These are phyloP conservation scores for Notospermus geniculatus DNA, from an alignment of 1,140 invertebrate genomes.

Conservation along the genomic window DNA sequence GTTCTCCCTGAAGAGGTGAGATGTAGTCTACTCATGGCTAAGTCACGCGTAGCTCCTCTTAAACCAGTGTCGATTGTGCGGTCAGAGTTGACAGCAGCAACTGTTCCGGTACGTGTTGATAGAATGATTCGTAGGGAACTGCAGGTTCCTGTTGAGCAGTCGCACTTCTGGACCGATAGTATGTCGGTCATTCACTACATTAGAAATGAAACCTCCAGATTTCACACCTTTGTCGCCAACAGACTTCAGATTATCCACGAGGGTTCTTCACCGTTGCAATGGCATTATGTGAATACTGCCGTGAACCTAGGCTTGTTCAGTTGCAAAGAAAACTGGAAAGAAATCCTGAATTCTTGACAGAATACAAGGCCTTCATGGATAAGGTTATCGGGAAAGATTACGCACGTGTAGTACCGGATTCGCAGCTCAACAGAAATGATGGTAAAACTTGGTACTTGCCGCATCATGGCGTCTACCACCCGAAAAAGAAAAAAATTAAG, in stretches of 20 bases:
- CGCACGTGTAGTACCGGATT: neutral
- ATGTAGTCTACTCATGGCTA: neutral
- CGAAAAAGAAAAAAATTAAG: conserved; percentile 24
- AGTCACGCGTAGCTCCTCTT: conserved; percentile 14
- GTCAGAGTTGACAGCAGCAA: conserved; percentile 14
- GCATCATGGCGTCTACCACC: conserved; percentile 25
- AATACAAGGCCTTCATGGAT: conserved; percentile 3
- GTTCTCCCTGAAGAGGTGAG: neutral
- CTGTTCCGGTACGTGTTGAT: neutral
- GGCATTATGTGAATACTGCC: neutral
- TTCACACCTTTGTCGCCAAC: no score
- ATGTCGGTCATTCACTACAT: no score
- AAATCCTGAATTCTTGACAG: neutral
- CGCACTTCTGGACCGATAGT: no score
- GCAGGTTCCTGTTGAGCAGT: neutral
- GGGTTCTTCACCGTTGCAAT: neutral
- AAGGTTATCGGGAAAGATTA: neutral
- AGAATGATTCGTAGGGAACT: conserved; percentile 8
- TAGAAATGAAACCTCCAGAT: no score
- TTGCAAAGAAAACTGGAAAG: neutral
- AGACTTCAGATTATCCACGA: neutral
- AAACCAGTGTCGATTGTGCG: conserved; percentile 9
- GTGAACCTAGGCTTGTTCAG: neutral
- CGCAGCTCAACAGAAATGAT: neutral
- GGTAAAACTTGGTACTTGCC: conserved; percentile 25